Evolutionary conservation across 2,888 invertebrate genomes (phyloP), one percentile per base, ranked within the genome.

Genomic region (Mesorhabditis sp.): DNA sequence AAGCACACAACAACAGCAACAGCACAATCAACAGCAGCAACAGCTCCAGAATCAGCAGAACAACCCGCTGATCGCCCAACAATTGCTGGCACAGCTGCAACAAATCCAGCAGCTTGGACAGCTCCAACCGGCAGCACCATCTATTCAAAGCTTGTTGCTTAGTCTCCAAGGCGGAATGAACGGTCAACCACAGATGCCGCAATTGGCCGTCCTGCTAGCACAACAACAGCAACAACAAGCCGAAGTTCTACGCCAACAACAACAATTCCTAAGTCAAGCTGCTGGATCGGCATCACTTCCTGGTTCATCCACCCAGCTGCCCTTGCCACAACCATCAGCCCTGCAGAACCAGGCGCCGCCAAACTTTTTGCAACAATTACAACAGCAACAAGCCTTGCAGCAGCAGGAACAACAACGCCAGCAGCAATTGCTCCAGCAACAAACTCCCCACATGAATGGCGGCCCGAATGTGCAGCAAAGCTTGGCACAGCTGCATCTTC

Each of bases 351-450:
- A 28, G 28, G 62, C 67, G 7, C 66, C 45, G 6, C 43, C 45
- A 41, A 66, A 61, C 41, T 45, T 28, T 5, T 50, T 13, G 43
- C 50, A 45, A 62, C 69, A 45, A 63, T 62, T 4, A 65, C 61
- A 28, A 4, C 72, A 44, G 62, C 62, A 45, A n/a, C 73, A 65
- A 28, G 43, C 65, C 4, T 70, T 63, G 66, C 69, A 62, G 62
- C 71, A 70, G 50, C 70, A 67, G 43, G 67, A 69, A 45, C 75
- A 72, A 41, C 61, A 65, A 13, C 66, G 15, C 13, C 42, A 45
- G 15, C 43, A 65, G 43, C 58, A 50, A 50, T 13, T 50, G 58
- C 58, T 50, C 10, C 58, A 50, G n/a, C 58, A 50, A 50, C 58
- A 50, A 50, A 13, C 58, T 2, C 10, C 58, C n/a, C 58, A 50